Evolutionary conservation across 2,888 invertebrate genomes (phyloP).

Genomic region (Plutella xylostella): DNA sequence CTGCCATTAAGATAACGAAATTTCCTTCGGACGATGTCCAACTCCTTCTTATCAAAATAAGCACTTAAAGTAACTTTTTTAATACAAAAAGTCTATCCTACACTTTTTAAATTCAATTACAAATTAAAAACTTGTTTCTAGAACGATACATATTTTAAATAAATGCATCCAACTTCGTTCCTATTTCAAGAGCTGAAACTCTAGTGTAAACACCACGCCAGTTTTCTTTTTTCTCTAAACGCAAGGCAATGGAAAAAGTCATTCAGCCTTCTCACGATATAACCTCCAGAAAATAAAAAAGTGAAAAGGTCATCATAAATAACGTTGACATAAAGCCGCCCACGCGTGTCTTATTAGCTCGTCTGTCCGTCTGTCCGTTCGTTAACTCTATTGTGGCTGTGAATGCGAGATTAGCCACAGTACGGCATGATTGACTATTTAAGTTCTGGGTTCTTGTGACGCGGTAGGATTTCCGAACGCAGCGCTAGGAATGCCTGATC

Average conservation of each 20-base stretch:
- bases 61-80: constrained; percentile 29
- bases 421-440: constrained; percentile 66
- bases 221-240: neutral
- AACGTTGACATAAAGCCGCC: constrained; percentile 65
- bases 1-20: constrained; percentile 62
- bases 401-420: constrained; percentile 66
- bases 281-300: constrained; percentile 19
- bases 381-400: constrained; percentile 63
- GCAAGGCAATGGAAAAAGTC: neutral
- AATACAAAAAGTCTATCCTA: neutral
- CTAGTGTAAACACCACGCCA: no score
- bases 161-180: neutral
- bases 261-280: constrained; percentile 5
- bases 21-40: constrained; percentile 53
- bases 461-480: constrained; percentile 33
- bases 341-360: constrained; percentile 65
- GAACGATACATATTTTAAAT: neutral
- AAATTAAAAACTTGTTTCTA: neutral
- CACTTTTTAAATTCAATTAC: neutral
- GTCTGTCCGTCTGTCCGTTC: constrained; percentile 64
- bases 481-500: constrained; percentile 17
- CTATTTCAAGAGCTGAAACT: no score
- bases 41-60: constrained; percentile 47
- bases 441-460: constrained; percentile 52
- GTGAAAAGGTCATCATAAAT: constrained; percentile 56